phyloP scores from a whole-genome alignment of 2,113 vertebrate species.

The Dipodomys merriami region DNA sequence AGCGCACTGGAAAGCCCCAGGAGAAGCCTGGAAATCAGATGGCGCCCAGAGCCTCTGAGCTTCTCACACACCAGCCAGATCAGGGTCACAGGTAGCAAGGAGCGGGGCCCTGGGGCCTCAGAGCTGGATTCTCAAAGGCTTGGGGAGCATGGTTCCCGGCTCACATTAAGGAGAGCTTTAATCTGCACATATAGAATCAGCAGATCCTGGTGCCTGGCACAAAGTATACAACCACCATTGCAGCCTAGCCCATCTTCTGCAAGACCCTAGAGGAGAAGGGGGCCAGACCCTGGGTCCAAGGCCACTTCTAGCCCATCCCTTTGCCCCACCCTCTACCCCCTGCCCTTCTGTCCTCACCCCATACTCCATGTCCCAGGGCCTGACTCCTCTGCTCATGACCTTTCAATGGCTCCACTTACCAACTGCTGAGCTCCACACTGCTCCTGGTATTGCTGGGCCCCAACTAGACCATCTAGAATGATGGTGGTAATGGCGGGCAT shows the following conservation, averaged over 20 bases:
- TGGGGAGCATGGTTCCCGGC: not conserved
- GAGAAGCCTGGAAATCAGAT: constrained; percentile 27
- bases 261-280: not conserved
- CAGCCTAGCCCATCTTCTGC: not conserved
- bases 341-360: not conserved
- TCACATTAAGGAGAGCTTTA: not conserved
- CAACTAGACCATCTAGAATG: fast-evolving
- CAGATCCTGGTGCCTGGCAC: not conserved
- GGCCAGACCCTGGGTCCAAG: not conserved
- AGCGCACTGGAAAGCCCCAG: not conserved
- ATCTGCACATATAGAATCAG: not conserved
- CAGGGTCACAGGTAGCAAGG: not conserved
- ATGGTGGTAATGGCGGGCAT: no score
- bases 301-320: not conserved
- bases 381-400: not conserved
- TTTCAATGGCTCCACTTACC: not conserved
- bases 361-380: not conserved
- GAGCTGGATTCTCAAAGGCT: not conserved
- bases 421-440: not conserved
- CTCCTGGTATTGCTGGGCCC: not conserved
- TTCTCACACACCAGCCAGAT: not conserved
- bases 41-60: not conserved
- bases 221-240: not conserved
- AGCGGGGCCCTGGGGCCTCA: not conserved
- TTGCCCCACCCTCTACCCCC: not conserved